These are phyloP conservation scores for Urocolius indicus DNA, from an alignment of 2,113 vertebrate species.

Conservation along the genomic window DNA sequence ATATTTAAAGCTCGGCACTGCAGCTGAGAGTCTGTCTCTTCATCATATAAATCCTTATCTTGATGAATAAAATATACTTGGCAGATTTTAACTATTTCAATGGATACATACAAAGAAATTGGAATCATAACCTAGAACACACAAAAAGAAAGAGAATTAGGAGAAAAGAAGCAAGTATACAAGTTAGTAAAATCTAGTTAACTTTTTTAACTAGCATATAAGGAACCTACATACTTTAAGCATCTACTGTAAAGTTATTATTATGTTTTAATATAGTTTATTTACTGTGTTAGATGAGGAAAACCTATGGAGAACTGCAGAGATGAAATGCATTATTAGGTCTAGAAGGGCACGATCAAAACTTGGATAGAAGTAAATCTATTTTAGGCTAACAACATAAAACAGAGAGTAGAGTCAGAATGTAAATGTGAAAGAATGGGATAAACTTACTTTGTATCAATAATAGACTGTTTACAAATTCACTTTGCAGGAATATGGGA, in stretches of 20 bases:
- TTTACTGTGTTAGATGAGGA: constrained; percentile 28
- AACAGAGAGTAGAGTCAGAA: constrained; percentile 33
- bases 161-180: neutral
- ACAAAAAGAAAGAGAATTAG: constrained; percentile 15
- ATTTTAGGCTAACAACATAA: constrained; percentile 1
- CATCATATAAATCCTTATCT: constrained; percentile 93
- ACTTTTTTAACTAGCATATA: neutral
- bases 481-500: neutral
- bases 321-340: constrained; percentile 23
- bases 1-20: constrained; percentile 97
- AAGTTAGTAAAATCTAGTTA: neutral
- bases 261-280: constrained; percentile 30
- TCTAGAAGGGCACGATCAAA: constrained; percentile 42
- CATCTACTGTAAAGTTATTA: constrained; percentile 20
- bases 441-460: neutral
- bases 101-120: constrained; percentile 96
- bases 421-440: neutral
- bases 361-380: constrained; percentile 41
- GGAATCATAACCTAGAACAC: constrained; percentile 91
- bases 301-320: constrained; percentile 27
- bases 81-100: constrained; percentile 98
- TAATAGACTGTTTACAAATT: neutral
- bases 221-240: neutral
- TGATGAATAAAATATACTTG: constrained; percentile 98
- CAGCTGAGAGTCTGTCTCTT: constrained; percentile 92